Percentiles rank a stretch among this genome's conserved stretches.
Conservation (phyloP, 2,888 invertebrate species). For the Fissipunctia ypsillon region DNA sequence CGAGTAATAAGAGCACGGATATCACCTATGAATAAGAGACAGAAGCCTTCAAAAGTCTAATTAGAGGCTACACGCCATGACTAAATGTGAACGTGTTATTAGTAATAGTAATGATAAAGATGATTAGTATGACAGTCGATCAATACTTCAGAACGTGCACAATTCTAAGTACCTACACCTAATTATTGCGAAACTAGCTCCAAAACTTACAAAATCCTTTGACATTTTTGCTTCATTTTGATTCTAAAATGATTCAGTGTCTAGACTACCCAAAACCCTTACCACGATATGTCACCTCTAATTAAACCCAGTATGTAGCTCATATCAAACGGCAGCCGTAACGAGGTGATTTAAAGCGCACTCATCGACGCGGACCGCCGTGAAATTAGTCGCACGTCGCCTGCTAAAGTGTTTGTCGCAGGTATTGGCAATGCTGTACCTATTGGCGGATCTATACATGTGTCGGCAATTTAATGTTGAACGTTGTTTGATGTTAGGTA, state of each 20-base stretch:
- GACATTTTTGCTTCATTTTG: background rate
- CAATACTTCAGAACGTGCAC: background rate
- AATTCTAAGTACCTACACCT: background rate
- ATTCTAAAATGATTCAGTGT: background rate
- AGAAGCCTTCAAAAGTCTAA: background rate
- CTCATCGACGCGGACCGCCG: slow-evolving; percentile 71
- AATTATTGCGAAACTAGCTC: background rate
- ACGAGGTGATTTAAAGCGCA: slow-evolving; percentile 72
- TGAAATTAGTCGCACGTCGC: slow-evolving; percentile 76
- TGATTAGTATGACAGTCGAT: background rate
- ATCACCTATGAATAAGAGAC: no score
- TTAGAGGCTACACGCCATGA: background rate
- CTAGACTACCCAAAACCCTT: slow-evolving; percentile 14
- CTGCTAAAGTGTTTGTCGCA: slow-evolving; percentile 41
- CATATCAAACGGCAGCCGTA: slow-evolving; percentile 67
- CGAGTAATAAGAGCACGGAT: no score
- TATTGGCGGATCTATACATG: slow-evolving; percentile 25
- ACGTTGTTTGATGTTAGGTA: background rate
- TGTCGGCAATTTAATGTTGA: slow-evolving; percentile 28
- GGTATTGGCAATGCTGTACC: slow-evolving; percentile 46
- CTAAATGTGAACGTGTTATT: background rate
- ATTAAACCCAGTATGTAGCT: slow-evolving; percentile 58
- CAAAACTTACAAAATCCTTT: background rate
- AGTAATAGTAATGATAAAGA: background rate
- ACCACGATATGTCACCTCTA: slow-evolving; percentile 41